A percentile compares a stretch with the other conserved stretches of the same genome.
Evolutionary conservation across 2,888 invertebrate genomes (phyloP).

Genomic region (Listrodromus nycthemerus): DNA sequence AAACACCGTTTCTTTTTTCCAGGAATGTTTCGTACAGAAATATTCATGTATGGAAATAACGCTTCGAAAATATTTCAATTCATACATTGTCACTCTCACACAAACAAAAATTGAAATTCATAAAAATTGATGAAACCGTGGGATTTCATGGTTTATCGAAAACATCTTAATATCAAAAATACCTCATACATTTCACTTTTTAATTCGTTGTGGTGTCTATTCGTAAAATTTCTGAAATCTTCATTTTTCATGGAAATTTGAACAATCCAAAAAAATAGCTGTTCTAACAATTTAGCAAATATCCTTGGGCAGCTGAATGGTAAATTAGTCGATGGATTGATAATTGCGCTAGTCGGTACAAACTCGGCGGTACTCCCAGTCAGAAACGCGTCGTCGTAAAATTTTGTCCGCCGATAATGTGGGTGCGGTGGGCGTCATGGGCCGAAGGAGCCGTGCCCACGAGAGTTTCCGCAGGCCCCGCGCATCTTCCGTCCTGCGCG

Average conservation of each 20-base stretch:
- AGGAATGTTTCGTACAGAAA: too few species aligned
- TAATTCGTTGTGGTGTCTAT: neutral
- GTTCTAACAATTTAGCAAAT: neutral
- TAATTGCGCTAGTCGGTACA: constrained; percentile 26
- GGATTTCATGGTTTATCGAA: too few species aligned
- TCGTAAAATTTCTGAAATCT: neutral
- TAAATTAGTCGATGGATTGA: constrained; percentile 47
- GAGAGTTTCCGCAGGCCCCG: constrained; percentile 78
- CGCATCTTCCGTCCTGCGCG: constrained; percentile 74
- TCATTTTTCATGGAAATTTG: neutral
- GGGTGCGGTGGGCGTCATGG: constrained; percentile 82
- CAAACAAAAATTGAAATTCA: neutral
- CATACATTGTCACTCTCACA: neutral
- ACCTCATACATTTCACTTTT: too few species aligned
- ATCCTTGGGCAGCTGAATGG: neutral
- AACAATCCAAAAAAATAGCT: neutral
- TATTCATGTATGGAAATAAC: too few species aligned
- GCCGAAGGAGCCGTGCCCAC: constrained; percentile 82
- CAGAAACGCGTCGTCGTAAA: constrained; percentile 45
- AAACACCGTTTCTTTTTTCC: neutral
- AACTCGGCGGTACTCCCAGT: neutral
- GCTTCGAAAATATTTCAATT: too few species aligned
- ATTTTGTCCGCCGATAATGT: constrained; percentile 69
- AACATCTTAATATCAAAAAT: too few species aligned
- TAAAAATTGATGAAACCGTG: too few species aligned